Evolutionary conservation across 2,888 invertebrate genomes (phyloP), one percentile per base, ranked within the genome.

Genomic region (Congeria kusceri): DNA sequence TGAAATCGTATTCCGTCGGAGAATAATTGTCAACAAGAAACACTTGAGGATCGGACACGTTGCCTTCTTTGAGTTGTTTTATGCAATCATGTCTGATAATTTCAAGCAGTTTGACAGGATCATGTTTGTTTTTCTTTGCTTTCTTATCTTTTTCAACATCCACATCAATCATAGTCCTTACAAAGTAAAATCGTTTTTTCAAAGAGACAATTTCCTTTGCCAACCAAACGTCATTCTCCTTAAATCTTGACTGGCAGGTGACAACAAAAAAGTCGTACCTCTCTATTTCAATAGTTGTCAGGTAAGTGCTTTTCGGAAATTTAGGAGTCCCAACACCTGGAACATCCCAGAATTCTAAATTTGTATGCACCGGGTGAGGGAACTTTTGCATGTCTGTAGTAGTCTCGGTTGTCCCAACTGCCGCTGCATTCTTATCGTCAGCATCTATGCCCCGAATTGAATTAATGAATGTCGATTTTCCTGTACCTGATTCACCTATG

Each of bases 281-380:
- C 13, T 73, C 57, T 18, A 71, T 68, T n/a, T 56, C 44, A 59
- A 77, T 57, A 5, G 44, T 27, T 53, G 47, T 57, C 3, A 70
- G 23, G 58, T 79, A 79, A 1, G 11, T 29, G 25, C 70, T 27
- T 27, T 70, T 63, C 9, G 76, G 71, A 53, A 68, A 80, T 39
- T 63, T 67, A 0, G 72, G 76, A 25, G 80, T 77, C 23, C 80
- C 80, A 7, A 73, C 61, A 47, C 76, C 80, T 2, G 80, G 80
- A 13, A 80, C 47, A 57, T 80, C 80, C 72, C 77, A 77, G 49
- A 76, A 75, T n/a, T 59, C 58, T 3, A 80, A 25, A n/a, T 71
- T 46, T 62, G 59, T 27, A 29, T 72, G 62, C 15, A 56, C 53
- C 18, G 77, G 77, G 49, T 72, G 77, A 4, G 32, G 28, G n/a